Base-by-base conservation (phyloP, 2,888 invertebrate genomes). In the Strigamia crassipes region DNA sequence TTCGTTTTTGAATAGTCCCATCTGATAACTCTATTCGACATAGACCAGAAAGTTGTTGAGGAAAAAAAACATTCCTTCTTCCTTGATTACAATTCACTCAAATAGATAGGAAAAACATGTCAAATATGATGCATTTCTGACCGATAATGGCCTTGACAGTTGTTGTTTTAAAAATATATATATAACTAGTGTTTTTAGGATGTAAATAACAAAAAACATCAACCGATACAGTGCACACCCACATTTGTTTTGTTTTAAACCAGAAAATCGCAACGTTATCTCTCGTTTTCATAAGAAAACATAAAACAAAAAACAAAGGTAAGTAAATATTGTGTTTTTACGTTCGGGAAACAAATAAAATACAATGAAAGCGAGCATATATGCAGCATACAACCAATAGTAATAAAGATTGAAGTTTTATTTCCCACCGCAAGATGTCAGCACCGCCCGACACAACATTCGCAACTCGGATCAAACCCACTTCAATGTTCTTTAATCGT, bases 21-120 rank as follows among this genome's bases (percentile, higher is more conserved):
- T 10, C 23, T 73, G 73, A 73, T 73, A 73, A 73, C 13, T 73
- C 13, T 73, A 27, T 73, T 15, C 0, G 5, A 27, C 31, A 73
- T 73, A 73, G 13, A 5, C 2, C 27, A 15, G 73, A 61, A 73
- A 12, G 27, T 38, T 38, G 51, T 66, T 15, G 73, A 73, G 10
- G 73, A 73, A 27, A 27, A 73, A 73, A 73, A 61, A 31, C n/a
- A 9, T 27, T 31, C 38, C 4, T 31, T 73, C 31, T 73, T 73
- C 73, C 73, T 73, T 73, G 15, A 73, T 73, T 73, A 73, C 73
- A 27, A 73, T 31, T 73, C 73, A 56, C 31, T 12, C 18, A 66
- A 73, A 73, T 73, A 73, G 8, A 31, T 31, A 73, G 73, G 73
- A 73, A 73, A 73, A 73, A 73, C 10, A 73, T 73, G 73, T 73